A percentile compares a stretch with the other conserved stretches of the same genome.
Conservation (phyloP, 2,797 vertebrate species). For the Enteromius trimaculatus region DNA sequence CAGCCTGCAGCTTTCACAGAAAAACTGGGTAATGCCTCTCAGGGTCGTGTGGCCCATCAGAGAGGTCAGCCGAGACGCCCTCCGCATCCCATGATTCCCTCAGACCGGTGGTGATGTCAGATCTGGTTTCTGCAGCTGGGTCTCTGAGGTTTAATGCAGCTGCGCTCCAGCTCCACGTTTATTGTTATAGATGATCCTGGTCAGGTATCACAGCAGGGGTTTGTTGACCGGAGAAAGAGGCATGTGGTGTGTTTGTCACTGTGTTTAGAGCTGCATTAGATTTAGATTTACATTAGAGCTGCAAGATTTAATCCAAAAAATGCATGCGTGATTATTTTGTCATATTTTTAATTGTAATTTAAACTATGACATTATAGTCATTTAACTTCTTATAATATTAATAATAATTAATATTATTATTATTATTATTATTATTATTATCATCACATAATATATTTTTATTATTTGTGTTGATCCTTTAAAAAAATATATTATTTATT, state of each 20-base stretch:
- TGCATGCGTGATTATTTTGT: not conserved
- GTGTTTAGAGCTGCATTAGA: no score
- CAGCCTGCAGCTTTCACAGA: constrained; percentile 52
- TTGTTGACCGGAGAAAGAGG: not conserved
- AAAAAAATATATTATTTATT: no score
- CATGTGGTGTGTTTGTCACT: not conserved
- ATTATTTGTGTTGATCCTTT: no score
- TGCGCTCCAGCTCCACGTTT: not conserved
- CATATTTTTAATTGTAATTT: not conserved
- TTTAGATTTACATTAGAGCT: no score
- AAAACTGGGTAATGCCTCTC: constrained; percentile 63
- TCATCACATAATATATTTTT: not conserved
- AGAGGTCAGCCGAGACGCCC: constrained; percentile 60
- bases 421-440: no score
- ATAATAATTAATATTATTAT: no score
- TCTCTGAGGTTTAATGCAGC: not conserved
- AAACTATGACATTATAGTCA: not conserved
- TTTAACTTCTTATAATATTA: not conserved
- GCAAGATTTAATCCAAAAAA: no score
- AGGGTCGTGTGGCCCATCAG: constrained; percentile 56
- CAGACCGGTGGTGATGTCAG: not conserved
- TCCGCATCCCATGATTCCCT: constrained; percentile 41
- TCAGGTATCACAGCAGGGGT: not conserved
- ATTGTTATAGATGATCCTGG: not conserved
- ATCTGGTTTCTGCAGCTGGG: not conserved